Percentiles rank a stretch among this genome's conserved stretches.
Conservation (phyloP, 2,797 vertebrate genomes). For the Rachycentron canadum region DNA sequence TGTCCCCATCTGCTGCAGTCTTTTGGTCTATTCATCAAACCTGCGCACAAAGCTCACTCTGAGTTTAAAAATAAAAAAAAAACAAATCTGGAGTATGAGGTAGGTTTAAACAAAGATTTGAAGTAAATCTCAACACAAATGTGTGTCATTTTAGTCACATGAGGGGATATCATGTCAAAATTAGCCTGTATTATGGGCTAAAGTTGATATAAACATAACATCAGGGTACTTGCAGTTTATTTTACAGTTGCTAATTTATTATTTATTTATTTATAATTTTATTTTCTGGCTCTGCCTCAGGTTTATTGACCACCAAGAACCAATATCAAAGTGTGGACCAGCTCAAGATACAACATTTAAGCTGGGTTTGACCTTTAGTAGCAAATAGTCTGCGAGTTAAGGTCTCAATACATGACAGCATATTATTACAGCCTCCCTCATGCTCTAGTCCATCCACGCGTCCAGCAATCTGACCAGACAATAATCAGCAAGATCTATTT, state of each 20-base stretch:
- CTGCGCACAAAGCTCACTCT: conserved; percentile 19
- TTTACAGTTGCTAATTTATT: neutral
- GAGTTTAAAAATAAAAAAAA: conserved; percentile 2
- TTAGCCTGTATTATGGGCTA: neutral
- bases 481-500: conserved; percentile 44
- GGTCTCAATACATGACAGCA: conserved; percentile 20
- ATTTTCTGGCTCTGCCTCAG: conserved; percentile 14
- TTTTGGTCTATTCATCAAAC: conserved; percentile 58
- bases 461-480: conserved; percentile 17
- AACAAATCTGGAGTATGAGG: neutral
- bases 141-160: neutral
- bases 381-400: conserved; percentile 21
- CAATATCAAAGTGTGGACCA: neutral
- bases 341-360: conserved; percentile 36
- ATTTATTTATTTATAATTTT: no score
- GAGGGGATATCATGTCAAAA: neutral
- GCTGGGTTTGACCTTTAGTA: conserved; percentile 47
- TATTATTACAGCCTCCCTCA: conserved; percentile 18
- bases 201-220: neutral
- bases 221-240: neutral
- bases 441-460: conserved; percentile 16
- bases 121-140: neutral
- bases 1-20: conserved; percentile 59
- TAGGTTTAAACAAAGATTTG: neutral
- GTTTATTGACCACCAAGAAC: neutral